These are phyloP conservation scores for Latrodectus elegans DNA, from an alignment of 2,888 invertebrate species.

Conservation along the genomic window DNA sequence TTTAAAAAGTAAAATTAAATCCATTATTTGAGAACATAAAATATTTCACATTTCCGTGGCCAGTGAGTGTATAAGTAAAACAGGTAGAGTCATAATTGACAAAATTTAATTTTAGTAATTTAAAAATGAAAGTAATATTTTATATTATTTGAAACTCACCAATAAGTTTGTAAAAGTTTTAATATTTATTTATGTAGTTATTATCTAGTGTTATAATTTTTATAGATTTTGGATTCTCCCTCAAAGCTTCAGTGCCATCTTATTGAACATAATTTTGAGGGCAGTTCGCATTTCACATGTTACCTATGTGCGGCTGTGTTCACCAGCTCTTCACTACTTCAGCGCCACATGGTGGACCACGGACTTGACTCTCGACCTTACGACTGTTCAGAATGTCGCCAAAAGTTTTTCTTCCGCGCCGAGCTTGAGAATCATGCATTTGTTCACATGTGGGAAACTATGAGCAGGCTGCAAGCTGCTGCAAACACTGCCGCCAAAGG, in stretches of 20 bases:
- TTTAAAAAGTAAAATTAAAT: too few species aligned
- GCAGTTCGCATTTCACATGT: constrained; percentile 87
- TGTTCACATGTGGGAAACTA: constrained; percentile 72
- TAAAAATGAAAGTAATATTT: too few species aligned
- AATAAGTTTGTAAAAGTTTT: too few species aligned
- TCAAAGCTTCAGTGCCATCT: constrained; percentile 89
- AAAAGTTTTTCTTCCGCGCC: constrained; percentile 92
- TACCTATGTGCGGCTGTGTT: constrained; percentile 92
- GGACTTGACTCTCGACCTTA: constrained; percentile 87
- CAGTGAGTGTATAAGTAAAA: too few species aligned
- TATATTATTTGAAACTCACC: too few species aligned
- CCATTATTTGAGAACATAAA: too few species aligned
- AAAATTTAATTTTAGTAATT: too few species aligned
- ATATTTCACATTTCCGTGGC: too few species aligned
- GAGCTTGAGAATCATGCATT: constrained; percentile 89
- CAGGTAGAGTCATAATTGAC: too few species aligned
- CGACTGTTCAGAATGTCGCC: constrained; percentile 87
- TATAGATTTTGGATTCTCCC: constrained; percentile 80
- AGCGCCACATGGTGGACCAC: constrained; percentile 89
- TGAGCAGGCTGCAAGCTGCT: constrained; percentile 7
- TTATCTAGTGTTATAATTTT: background rate
- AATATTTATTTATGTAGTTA: too few species aligned
- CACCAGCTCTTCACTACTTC: constrained; percentile 81
- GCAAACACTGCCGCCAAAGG: background rate
- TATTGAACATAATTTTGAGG: constrained; percentile 94